These are phyloP conservation scores for Oscheius sp. DNA, from an alignment of 2,888 invertebrate species.

Conservation along the genomic window DNA sequence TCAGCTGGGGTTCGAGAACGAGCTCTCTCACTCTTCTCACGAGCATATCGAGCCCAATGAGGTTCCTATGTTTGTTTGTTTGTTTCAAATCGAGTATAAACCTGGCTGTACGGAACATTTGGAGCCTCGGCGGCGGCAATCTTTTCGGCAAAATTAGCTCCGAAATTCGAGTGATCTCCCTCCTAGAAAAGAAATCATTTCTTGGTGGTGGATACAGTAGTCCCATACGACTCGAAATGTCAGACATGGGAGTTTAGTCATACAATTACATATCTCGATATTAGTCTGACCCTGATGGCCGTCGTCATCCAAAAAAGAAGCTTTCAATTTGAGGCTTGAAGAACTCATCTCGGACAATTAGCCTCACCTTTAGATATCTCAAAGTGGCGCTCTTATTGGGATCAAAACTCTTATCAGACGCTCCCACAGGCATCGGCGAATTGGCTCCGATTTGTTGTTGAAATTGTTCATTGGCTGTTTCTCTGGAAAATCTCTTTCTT, in stretches of 20 bases:
- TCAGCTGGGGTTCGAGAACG: constrained; percentile 51
- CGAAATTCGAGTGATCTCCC: constrained; percentile 44
- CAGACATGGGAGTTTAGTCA: too few relatives aligned
- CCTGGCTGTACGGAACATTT: constrained; percentile 40
- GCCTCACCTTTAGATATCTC: constrained; percentile 43
- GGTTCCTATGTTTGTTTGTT: too few relatives aligned
- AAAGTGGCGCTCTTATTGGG: constrained; percentile 54
- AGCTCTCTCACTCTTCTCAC: constrained; percentile 56
- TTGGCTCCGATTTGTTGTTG: constrained; percentile 48
- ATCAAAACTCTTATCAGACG: constrained; percentile 57
- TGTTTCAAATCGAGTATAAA: too few relatives aligned
- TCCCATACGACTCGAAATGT: too few relatives aligned
- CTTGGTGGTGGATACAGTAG: background rate
- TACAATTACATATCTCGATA: too few relatives aligned
- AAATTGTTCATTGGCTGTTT: constrained; percentile 55
- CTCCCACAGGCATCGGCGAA: constrained; percentile 41
- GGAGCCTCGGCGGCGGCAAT: constrained; percentile 56
- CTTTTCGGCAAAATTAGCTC: constrained; percentile 53
- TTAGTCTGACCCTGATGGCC: too few relatives aligned
- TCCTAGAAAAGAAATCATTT: constrained; percentile 21
- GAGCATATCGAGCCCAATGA: constrained; percentile 49
- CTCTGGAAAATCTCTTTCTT: constrained; percentile 36
- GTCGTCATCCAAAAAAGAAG: too few relatives aligned
- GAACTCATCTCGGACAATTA: background rate
- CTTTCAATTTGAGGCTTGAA: background rate